These are phyloP conservation scores for Pantherophis guttatus DNA, from an alignment of 2,113 vertebrate genomes.

Conservation along the genomic window DNA sequence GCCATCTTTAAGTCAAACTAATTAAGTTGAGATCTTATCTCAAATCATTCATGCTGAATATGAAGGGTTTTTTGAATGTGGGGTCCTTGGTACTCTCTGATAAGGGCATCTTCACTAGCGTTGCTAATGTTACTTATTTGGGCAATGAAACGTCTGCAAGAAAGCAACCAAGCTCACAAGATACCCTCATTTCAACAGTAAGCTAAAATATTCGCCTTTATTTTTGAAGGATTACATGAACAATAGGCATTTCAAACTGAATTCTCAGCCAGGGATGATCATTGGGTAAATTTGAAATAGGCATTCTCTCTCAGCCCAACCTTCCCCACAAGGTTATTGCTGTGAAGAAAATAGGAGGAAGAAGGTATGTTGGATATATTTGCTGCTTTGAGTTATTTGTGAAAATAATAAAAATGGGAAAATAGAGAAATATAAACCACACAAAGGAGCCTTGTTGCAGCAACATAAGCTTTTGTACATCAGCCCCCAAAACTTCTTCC, in stretches of 20 bases:
- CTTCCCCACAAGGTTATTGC: background rate
- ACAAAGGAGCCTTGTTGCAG: background rate
- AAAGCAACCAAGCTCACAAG: no score
- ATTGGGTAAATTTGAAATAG: background rate
- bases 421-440: no score
- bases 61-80: no score
- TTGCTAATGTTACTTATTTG: no score
- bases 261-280: background rate
- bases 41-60: no score
- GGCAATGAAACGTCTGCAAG: no score
- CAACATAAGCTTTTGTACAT: background rate
- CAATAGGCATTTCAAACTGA: background rate
- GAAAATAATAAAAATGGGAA: no score
- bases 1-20: no score
- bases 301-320: background rate
- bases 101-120: no score
- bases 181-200: background rate
- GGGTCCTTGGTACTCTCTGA: no score
- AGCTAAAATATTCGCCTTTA: background rate
- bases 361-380: background rate
- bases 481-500: background rate
- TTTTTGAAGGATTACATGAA: background rate
- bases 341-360: background rate
- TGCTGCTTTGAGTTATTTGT: no score
- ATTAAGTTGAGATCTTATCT: no score